These are phyloP conservation scores for Cliona cf. orientalis DNA, from an alignment of 37 sponge, comb jelly and placozoan species.

Conservation along the genomic window DNA sequence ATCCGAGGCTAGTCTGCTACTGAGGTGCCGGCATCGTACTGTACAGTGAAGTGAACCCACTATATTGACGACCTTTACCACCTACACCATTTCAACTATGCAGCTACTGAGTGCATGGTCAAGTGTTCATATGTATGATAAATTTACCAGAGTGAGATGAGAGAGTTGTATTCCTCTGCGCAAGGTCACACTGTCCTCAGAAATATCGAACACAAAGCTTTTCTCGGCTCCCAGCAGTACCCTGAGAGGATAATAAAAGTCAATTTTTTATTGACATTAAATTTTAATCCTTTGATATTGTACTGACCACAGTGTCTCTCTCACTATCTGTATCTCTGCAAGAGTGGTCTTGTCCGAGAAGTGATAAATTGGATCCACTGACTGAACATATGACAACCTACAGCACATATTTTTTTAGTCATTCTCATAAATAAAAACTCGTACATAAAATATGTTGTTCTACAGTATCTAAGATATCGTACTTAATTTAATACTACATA, in stretches of 20 bases:
- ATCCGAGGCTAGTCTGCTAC: no score
- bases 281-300: not conserved
- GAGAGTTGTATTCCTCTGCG: constrained; percentile 23
- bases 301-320: constrained; percentile 65
- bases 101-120: not conserved
- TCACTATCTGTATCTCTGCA: constrained; percentile 38
- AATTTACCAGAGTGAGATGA: constrained; percentile 58
- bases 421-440: no score
- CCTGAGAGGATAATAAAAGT: constrained; percentile 14
- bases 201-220: constrained; percentile 35
- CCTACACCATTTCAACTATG: no score
- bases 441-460: no score
- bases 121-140: not conserved
- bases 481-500: no score
- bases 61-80: no score
- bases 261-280: not conserved
- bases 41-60: no score
- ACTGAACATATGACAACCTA: constrained; percentile 22
- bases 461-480: no score
- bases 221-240: constrained; percentile 37
- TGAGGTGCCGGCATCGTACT: no score
- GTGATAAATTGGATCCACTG: not conserved
- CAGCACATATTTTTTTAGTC: no score
- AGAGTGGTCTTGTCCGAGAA: constrained; percentile 4
- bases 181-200: not conserved